Conservation (phyloP, 2,797 vertebrate genomes). For the Falco columbarius region DNA sequence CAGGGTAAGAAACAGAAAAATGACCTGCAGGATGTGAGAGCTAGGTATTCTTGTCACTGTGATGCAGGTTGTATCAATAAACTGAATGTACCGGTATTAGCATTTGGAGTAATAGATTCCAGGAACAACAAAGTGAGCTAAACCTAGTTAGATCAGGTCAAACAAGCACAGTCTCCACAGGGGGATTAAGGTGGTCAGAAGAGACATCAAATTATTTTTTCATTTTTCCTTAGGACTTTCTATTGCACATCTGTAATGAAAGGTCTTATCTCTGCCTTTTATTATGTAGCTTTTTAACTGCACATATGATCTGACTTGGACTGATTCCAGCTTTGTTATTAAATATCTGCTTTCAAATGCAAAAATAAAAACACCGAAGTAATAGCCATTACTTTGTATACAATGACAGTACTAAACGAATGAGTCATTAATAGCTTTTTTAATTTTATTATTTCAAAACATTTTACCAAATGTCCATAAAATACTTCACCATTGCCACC, state of each 20-base stretch:
- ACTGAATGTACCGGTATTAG: neutral
- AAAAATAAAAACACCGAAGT: neutral
- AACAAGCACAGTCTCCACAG: conserved; percentile 8
- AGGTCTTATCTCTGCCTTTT: conserved; percentile 50
- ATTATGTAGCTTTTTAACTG: conserved; percentile 26
- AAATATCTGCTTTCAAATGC: conserved; percentile 47
- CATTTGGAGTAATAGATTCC: conserved; percentile 21
- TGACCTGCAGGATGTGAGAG: neutral
- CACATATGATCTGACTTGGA: neutral
- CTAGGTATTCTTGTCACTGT: neutral
- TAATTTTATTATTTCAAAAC: neutral
- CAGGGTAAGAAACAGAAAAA: neutral
- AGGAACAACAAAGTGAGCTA: conserved; percentile 46
- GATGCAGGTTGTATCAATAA: neutral
- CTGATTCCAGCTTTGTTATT: conserved; percentile 35
- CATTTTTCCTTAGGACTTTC: conserved; percentile 29
- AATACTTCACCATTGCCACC: neutral
- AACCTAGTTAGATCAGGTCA: conserved; percentile 49
- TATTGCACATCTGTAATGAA: conserved; percentile 32
- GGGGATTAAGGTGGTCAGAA: conserved; percentile 30
- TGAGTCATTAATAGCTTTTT: neutral
- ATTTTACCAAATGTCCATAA: neutral
- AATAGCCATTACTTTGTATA: neutral
- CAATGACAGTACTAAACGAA: neutral
- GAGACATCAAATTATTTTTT: conserved; percentile 52